A percentile compares a stretch with the other conserved stretches of the same genome.
phyloP scores from a whole-genome alignment of 2,797 vertebrate genomes.

The Labeo calbasu region DNA sequence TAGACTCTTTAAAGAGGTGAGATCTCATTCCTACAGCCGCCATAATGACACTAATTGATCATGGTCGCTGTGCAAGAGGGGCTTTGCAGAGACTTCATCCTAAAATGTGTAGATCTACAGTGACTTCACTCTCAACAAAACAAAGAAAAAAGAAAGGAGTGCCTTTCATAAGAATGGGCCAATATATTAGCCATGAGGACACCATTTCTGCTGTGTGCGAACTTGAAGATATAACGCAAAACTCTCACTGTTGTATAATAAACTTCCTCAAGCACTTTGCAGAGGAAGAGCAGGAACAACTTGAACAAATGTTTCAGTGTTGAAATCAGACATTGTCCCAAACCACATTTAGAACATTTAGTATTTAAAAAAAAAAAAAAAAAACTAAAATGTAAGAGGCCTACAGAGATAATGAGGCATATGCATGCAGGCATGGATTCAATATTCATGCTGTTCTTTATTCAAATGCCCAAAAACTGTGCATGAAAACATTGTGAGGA shows the following conservation, averaged over 20 bases:
- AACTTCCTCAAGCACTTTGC: neutral
- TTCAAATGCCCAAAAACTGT: neutral
- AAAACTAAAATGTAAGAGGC: neutral
- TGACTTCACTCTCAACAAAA: neutral
- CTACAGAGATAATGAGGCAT: neutral
- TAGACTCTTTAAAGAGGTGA: neutral
- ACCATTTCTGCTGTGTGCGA: neutral
- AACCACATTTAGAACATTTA: neutral
- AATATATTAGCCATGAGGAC: neutral
- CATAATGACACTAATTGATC: neutral
- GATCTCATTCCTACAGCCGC: neutral
- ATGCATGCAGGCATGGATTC: constrained; percentile 6
- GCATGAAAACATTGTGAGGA: neutral
- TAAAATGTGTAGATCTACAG: neutral
- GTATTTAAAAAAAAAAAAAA: neutral
- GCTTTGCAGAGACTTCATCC: neutral
- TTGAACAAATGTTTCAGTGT: neutral
- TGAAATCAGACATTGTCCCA: neutral
- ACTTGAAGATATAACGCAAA: neutral
- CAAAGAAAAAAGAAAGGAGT: neutral
- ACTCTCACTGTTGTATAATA: neutral
- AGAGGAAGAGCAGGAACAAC: neutral
- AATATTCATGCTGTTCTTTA: constrained; percentile 12
- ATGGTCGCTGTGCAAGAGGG: neutral
- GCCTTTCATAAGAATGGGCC: neutral